phyloP scores from a whole-genome alignment of 2,888 invertebrate species.

The Mimachlamys varia region DNA sequence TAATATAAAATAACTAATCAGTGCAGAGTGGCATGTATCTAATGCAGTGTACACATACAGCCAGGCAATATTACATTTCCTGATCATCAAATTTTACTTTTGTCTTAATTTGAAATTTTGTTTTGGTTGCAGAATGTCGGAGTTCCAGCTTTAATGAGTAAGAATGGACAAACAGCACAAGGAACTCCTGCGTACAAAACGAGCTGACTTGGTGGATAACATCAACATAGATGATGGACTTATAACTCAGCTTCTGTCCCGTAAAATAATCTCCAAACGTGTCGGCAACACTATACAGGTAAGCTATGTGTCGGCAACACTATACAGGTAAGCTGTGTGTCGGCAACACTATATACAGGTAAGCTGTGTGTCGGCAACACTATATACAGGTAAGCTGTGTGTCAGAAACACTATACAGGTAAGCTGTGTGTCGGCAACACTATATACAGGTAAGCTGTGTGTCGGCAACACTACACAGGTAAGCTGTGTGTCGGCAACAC shows the following conservation, averaged over 20 bases:
- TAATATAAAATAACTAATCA: too few species aligned
- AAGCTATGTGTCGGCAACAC: slow-evolving; percentile 60
- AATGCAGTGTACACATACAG: too few species aligned
- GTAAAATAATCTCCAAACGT: slow-evolving; percentile 67
- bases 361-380: slow-evolving; percentile 70
- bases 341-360: too few species aligned
- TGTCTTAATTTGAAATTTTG: background rate
- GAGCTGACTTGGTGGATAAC: slow-evolving; percentile 73
- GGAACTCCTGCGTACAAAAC: slow-evolving; percentile 65
- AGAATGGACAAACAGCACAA: slow-evolving; percentile 69
- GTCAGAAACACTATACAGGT: slow-evolving; percentile 72
- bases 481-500: slow-evolving; percentile 63
- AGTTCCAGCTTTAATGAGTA: background rate
- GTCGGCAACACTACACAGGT: slow-evolving; percentile 73
- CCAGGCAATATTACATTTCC: background rate
- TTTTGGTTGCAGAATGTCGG: background rate
- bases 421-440: slow-evolving; percentile 63
- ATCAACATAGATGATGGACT: slow-evolving; percentile 71
- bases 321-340: slow-evolving; percentile 67
- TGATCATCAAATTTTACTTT: background rate
- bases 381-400: slow-evolving; percentile 69
- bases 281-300: slow-evolving; percentile 73
- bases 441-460: slow-evolving; percentile 69
- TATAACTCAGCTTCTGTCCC: slow-evolving; percentile 69
- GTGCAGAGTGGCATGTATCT: too few species aligned